phyloP scores from a whole-genome alignment of 2,888 invertebrate species.

The Embidobia sp. region DNA sequence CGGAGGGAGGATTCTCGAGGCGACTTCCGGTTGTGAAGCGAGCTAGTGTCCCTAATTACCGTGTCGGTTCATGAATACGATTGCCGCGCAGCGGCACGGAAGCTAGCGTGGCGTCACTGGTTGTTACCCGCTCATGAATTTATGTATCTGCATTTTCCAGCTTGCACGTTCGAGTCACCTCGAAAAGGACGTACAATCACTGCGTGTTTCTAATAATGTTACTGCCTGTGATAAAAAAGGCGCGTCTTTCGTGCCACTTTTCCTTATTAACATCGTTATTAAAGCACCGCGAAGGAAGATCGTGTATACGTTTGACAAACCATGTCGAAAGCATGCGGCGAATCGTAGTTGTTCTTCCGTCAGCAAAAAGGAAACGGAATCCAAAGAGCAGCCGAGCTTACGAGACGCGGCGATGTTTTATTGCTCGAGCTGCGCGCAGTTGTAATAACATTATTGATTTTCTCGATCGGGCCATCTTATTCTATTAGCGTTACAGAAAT shows the following conservation, averaged over 20 bases:
- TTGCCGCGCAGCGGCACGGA: constrained; percentile 79
- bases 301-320: constrained; percentile 10
- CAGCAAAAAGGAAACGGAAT: background rate
- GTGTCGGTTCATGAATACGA: constrained; percentile 82
- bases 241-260: constrained; percentile 26
- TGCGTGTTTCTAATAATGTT: constrained; percentile 53
- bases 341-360: background rate
- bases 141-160: constrained; percentile 81
- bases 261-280: constrained; percentile 28
- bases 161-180: constrained; percentile 74
- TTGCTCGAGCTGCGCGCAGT: too few relatives aligned
- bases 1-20: constrained; percentile 79
- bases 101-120: constrained; percentile 81
- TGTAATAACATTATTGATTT: too few relatives aligned
- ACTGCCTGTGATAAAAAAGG: constrained; percentile 27
- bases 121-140: constrained; percentile 81
- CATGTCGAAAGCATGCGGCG: constrained; percentile 7
- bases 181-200: constrained; percentile 64
- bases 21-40: constrained; percentile 81
- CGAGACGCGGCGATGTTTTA: too few relatives aligned
- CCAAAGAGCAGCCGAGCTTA: too few relatives aligned
- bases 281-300: constrained; percentile 15
- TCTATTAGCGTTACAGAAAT: too few relatives aligned
- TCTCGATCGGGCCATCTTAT: too few relatives aligned
- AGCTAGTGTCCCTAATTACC: constrained; percentile 82